Evolutionary conservation across 2,797 vertebrate genomes (phyloP).

Genomic region (Huso huso): DNA sequence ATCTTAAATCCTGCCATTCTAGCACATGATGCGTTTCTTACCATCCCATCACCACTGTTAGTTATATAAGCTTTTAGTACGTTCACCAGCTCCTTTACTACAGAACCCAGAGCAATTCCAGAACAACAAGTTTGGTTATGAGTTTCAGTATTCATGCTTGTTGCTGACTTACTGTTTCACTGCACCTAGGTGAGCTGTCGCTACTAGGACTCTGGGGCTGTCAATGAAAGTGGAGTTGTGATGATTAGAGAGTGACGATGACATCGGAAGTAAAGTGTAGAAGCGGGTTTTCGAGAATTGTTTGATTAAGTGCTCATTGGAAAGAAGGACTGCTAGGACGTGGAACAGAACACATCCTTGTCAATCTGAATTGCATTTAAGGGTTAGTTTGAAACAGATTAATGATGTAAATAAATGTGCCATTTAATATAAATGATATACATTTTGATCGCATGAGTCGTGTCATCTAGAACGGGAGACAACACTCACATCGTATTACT

Average conservation of each 20-base stretch:
- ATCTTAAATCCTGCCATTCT: too few relatives aligned
- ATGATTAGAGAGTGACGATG: slow-evolving; percentile 13
- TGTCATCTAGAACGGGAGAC: too few relatives aligned
- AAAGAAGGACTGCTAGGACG: neutral
- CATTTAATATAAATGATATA: too few relatives aligned
- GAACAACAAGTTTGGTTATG: neutral
- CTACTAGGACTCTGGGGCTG: slow-evolving; percentile 29
- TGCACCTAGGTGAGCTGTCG: slow-evolving; percentile 28
- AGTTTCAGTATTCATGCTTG: neutral
- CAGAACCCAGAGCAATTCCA: neutral
- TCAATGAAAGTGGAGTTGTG: slow-evolving; percentile 18
- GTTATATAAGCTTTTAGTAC: neutral
- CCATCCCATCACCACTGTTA: neutral
- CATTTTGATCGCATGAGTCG: too few relatives aligned
- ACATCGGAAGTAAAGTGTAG: neutral
- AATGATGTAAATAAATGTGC: too few relatives aligned
- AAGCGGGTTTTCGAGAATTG: neutral
- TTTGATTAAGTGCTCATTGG: neutral
- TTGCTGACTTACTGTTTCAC: slow-evolving; percentile 34
- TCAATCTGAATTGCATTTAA: too few relatives aligned
- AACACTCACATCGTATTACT: too few relatives aligned
- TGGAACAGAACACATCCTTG: too few relatives aligned
- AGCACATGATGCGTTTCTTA: neutral
- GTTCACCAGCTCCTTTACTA: neutral
- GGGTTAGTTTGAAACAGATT: too few relatives aligned